Base-by-base conservation (phyloP, 2,888 invertebrate species). In the Mimumesa dahlbomi region DNA sequence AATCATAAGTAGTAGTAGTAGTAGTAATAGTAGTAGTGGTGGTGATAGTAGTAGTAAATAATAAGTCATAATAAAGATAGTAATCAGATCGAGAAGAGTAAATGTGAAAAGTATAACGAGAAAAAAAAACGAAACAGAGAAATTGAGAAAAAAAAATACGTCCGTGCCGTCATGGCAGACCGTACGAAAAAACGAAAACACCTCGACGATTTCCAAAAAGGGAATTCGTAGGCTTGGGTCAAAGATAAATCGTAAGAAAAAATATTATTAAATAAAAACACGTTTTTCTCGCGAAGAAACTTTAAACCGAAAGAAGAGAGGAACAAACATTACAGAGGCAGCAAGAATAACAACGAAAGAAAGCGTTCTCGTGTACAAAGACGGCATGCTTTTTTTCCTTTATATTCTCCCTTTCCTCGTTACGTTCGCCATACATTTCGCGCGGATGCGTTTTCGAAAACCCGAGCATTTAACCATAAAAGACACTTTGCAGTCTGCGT, bases 101-200 rank as follows among this genome's bases (percentile, higher is more conserved):
- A 46, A n/a, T n/a, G n/a, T n/a, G 36, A 64, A 53, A 49, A 53
- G 48, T 61, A 64, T 62, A 36, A 38, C 25, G n/a, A n/a, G n/a
- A n/a, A n/a, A n/a, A n/a, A n/a, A n/a, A n/a, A n/a, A n/a, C n/a
- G n/a, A n/a, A n/a, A n/a, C n/a, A 16, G 22, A 31, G 2, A 18
- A 6, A 45, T 36, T 22, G 38, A 42, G 11, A 9, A 50, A 38
- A 11, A 6, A 29, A 38, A 22, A 34, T 11, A 22, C 36, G 48
- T 59, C 52, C 52, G 53, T 46, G 70, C 77, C 77, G 73, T 31
- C 76, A 57, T 73, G 77, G 73, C 77, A 77, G 73, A 59, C 61
- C 50, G 57, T 58, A 49, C 50, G 22, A 45, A n/a, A 59, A 2
- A 36, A 21, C 4, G 7, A 25, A 5, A 3, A 7, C 25, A 7